A percentile compares a stretch with the other conserved stretches of the same genome.
Conservation (phyloP, 2,888 invertebrate genomes). For the Loripinus fragilis region DNA sequence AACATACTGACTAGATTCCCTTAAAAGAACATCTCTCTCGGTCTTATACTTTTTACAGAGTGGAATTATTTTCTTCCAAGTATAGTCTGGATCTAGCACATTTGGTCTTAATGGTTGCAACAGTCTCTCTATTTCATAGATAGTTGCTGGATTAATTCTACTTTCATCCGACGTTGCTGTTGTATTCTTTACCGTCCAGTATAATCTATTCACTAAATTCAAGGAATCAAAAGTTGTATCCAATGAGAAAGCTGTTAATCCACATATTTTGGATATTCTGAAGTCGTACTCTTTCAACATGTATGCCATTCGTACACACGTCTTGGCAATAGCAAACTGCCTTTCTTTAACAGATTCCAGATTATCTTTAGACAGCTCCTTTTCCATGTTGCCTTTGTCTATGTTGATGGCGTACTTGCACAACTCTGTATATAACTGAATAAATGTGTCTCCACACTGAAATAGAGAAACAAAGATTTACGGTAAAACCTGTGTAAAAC, state of each 20-base stretch:
- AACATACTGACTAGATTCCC: slow-evolving; percentile 6
- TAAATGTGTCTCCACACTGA: slow-evolving; percentile 76
- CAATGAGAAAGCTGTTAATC: slow-evolving; percentile 74
- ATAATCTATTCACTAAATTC: slow-evolving; percentile 64
- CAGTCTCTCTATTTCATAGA: slow-evolving; percentile 76
- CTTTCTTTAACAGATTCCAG: slow-evolving; percentile 61
- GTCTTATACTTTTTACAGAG: slow-evolving; percentile 68
- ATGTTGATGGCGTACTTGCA: slow-evolving; percentile 78
- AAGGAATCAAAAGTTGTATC: slow-evolving; percentile 67
- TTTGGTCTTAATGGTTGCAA: slow-evolving; percentile 74
- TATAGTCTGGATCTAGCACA: slow-evolving; percentile 71
- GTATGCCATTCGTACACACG: slow-evolving; percentile 71
- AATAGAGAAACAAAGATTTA: too few relatives aligned
- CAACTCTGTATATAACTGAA: slow-evolving; percentile 77
- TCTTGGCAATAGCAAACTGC: slow-evolving; percentile 67
- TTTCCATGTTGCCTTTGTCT: slow-evolving; percentile 76
- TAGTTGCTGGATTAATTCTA: slow-evolving; percentile 73
- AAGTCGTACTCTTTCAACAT: slow-evolving; percentile 71
- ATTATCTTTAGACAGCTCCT: slow-evolving; percentile 63
- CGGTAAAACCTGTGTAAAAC: too few relatives aligned
- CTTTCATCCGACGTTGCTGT: slow-evolving; percentile 48
- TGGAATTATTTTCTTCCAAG: slow-evolving; percentile 67
- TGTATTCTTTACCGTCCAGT: slow-evolving; percentile 60
- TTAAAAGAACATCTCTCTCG: slow-evolving; percentile 38
- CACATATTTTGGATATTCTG: slow-evolving; percentile 70